phyloP scores from a whole-genome alignment of 2,797 vertebrate genomes.

The Hafferia zeledoni region DNA sequence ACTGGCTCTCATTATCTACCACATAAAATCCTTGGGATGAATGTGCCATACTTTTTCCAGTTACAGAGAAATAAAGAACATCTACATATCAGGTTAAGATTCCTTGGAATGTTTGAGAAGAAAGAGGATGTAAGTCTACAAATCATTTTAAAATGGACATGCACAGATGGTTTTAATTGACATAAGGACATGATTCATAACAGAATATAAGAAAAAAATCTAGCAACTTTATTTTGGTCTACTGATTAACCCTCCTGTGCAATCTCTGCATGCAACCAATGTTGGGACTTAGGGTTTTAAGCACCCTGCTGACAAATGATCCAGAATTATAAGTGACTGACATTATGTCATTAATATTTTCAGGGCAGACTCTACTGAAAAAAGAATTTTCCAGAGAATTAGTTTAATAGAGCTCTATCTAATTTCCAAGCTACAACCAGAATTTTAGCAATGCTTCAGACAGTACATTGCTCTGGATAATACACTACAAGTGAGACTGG shows the following conservation, averaged over 20 bases:
- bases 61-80: not conserved
- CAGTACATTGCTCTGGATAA: not conserved
- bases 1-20: conserved; percentile 1
- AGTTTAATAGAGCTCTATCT: not conserved
- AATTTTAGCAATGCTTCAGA: not conserved
- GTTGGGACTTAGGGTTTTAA: not conserved
- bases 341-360: not conserved
- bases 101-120: conserved; percentile 40
- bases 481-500: not conserved
- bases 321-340: not conserved
- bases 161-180: conserved; percentile 66
- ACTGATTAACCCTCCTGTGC: conserved; percentile 2
- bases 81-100: conserved; percentile 49
- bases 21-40: conserved; percentile 19
- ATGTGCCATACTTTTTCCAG: not conserved
- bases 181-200: conserved; percentile 38
- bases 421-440: conserved; percentile 9
- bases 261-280: not conserved
- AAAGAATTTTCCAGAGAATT: not conserved
- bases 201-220: not conserved
- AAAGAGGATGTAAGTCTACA: conserved; percentile 29
- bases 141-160: conserved; percentile 41
- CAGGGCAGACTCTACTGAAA: not conserved
- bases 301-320: not conserved
- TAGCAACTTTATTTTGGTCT: conserved; percentile 21